phyloP scores from a whole-genome alignment of 2,888 invertebrate species.

The Agriopis leucophaearia region DNA sequence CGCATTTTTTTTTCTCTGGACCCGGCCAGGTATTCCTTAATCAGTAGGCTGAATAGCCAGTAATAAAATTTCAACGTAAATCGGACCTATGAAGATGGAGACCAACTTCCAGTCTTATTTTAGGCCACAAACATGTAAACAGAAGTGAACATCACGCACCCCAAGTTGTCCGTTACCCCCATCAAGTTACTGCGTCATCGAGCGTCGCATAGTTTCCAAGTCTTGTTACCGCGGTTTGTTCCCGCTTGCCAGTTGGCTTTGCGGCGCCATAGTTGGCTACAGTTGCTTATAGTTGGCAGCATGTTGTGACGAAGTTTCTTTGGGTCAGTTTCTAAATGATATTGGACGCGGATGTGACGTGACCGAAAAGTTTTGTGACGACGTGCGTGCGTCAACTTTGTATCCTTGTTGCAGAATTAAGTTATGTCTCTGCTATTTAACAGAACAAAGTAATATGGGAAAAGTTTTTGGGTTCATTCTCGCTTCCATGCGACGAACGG shows the following conservation, averaged over 20 bases:
- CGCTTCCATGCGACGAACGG: too few relatives aligned
- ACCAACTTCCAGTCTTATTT: background rate
- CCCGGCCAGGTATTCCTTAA: too few relatives aligned
- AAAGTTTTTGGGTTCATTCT: too few relatives aligned
- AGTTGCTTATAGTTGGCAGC: slow-evolving; percentile 27
- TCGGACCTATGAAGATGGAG: too few relatives aligned
- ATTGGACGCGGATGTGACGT: slow-evolving; percentile 26
- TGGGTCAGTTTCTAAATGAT: slow-evolving; percentile 19
- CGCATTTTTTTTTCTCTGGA: too few relatives aligned
- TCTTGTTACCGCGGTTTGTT: slow-evolving; percentile 31
- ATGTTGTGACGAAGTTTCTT: slow-evolving; percentile 34
- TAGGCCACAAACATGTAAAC: background rate
- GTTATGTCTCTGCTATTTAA: background rate
- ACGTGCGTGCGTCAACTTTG: slow-evolving; percentile 15
- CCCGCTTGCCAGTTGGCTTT: slow-evolving; percentile 20
- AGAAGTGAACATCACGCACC: slow-evolving; percentile 10
- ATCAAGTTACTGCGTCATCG: slow-evolving; percentile 24
- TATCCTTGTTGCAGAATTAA: background rate
- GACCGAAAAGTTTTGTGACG: slow-evolving; percentile 28
- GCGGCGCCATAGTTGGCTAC: slow-evolving; percentile 22
- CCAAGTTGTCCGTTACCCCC: slow-evolving; percentile 12
- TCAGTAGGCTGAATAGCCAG: too few relatives aligned
- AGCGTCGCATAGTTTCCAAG: slow-evolving; percentile 25
- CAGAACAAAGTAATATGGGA: background rate
- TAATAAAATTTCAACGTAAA: too few relatives aligned